Evolutionary conservation across 2,888 invertebrate genomes (phyloP).

Genomic region (Sycophila texana): DNA sequence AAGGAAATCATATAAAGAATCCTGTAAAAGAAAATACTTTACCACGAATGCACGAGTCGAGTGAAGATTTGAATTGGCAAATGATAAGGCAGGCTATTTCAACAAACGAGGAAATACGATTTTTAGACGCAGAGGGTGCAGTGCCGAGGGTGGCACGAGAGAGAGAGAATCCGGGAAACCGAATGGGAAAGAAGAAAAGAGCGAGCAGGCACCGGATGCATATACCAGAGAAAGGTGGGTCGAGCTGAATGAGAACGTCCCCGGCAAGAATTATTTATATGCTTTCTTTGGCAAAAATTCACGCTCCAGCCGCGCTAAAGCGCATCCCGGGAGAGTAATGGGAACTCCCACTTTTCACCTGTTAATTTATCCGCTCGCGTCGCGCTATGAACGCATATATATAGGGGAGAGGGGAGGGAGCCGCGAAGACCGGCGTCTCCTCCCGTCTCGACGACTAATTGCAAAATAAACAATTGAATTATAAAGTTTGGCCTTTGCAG

Average conservation of each 20-base stretch:
- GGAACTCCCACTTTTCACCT: conserved; percentile 7
- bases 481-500: conserved; percentile 49
- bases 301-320: neutral
- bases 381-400: neutral
- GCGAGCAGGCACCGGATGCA: conserved; percentile 33
- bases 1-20: neutral
- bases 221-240: conserved; percentile 68
- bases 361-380: conserved; percentile 37
- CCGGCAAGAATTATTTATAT: conserved; percentile 69
- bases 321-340: conserved; percentile 13
- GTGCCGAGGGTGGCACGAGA: conserved; percentile 19
- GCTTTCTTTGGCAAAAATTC: conserved; percentile 44
- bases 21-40: conserved; percentile 38
- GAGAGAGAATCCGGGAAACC: conserved; percentile 11
- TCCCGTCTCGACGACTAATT: conserved; percentile 1
- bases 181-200: conserved; percentile 57
- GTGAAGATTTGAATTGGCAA: conserved; percentile 71
- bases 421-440: neutral
- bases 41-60: conserved; percentile 58
- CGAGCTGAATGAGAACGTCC: conserved; percentile 62
- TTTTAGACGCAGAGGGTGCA: conserved; percentile 40
- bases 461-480: conserved; percentile 51
- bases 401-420: neutral
- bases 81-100: conserved; percentile 68
- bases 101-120: conserved; percentile 41